phyloP scores from a whole-genome alignment of 2,797 vertebrate species.

The Lophius americanus region DNA sequence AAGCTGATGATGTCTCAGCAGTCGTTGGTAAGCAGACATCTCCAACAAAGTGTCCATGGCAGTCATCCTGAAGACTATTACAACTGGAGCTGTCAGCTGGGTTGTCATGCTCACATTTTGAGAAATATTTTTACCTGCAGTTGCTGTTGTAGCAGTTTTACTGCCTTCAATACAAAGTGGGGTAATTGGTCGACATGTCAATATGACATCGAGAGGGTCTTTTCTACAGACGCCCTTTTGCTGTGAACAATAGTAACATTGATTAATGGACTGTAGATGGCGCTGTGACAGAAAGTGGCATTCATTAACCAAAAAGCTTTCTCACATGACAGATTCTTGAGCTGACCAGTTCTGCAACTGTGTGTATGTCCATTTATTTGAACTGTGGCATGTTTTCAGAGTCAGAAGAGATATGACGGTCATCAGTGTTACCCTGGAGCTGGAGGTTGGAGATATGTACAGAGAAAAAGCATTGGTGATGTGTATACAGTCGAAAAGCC shows the following conservation, averaged over 20 bases:
- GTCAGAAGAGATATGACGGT: slow-evolving; percentile 2
- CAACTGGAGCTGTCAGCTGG: slow-evolving; percentile 47
- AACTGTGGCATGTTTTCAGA: slow-evolving; percentile 1
- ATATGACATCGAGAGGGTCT: slow-evolving; percentile 40
- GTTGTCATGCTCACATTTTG: slow-evolving; percentile 27
- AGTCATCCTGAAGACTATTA: slow-evolving; percentile 26
- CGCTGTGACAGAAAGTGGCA: slow-evolving; percentile 35
- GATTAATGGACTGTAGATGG: slow-evolving; percentile 42
- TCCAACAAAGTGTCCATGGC: slow-evolving; percentile 55
- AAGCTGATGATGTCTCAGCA: slow-evolving; percentile 53
- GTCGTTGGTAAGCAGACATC: slow-evolving; percentile 34
- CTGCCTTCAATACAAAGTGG: slow-evolving; percentile 31
- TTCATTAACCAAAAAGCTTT: slow-evolving; percentile 46
- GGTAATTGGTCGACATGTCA: slow-evolving; percentile 62
- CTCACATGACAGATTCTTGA: slow-evolving; percentile 12
- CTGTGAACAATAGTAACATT: slow-evolving; percentile 22
- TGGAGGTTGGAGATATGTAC: slow-evolving; percentile 18
- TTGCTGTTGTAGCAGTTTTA: slow-evolving; percentile 38
- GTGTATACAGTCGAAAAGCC: slow-evolving; percentile 24
- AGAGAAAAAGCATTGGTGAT: slow-evolving; percentile 9
- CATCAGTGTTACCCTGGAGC: slow-evolving; percentile 12
- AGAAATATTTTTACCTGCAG: slow-evolving; percentile 18
- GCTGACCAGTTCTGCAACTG: background rate
- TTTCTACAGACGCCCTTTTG: slow-evolving; percentile 33
- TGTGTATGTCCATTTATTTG: slow-evolving; percentile 20